phyloP scores from a whole-genome alignment of 2,797 vertebrate genomes.

The Microtus obscurus region DNA sequence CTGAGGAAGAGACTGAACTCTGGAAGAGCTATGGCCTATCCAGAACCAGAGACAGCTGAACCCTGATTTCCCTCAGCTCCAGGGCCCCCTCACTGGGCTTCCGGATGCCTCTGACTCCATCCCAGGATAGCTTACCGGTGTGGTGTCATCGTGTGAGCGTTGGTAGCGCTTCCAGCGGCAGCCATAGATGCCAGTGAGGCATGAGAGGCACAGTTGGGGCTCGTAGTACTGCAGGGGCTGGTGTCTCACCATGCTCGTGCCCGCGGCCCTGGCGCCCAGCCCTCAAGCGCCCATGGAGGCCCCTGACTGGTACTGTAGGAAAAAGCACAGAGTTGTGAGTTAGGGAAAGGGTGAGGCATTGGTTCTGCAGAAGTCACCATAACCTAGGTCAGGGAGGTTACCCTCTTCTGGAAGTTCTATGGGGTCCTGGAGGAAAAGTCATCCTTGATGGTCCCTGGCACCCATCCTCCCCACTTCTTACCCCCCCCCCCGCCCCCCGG shows the following conservation, averaged over 20 bases:
- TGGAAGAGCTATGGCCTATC: neutral
- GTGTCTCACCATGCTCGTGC: conserved; percentile 99
- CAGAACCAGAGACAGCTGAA: neutral
- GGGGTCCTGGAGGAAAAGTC: neutral
- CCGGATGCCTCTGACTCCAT: rapidly evolving
- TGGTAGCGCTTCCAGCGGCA: conserved; percentile 99
- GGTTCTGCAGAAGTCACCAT: neutral
- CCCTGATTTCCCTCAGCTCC: neutral
- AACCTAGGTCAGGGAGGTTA: neutral
- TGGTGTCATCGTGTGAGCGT: conserved; percentile 97
- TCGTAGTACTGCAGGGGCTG: conserved; percentile 99
- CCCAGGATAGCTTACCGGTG: conserved; percentile 90
- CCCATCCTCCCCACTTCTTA: neutral
- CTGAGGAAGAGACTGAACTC: conserved; percentile 6
- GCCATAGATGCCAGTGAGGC: conserved; percentile 97
- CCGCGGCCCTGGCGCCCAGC: conserved; percentile 85
- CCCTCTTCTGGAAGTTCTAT: neutral
- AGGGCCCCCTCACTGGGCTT: neutral
- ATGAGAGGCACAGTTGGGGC: conserved; percentile 97
- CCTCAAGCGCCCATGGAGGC: conserved; percentile 92
- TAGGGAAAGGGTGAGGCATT: neutral
- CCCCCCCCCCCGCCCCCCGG: neutral
- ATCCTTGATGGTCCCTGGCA: neutral
- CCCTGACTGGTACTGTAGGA: conserved; percentile 86
- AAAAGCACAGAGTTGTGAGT: neutral